Conservation (phyloP, 2,888 invertebrate genomes). For the Pachydiplax longipennis region DNA sequence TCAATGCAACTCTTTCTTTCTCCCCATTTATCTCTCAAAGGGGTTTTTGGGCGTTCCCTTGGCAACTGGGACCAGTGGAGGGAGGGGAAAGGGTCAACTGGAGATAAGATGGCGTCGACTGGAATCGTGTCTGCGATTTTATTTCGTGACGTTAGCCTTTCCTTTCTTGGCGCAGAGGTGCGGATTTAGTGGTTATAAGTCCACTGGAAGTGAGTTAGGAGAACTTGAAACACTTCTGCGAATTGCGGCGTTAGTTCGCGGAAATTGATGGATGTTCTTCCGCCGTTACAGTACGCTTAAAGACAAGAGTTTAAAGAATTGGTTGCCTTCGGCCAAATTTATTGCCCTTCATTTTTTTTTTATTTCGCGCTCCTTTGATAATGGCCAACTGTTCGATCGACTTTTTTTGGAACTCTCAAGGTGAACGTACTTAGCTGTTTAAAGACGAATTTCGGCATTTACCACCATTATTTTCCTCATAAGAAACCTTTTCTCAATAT, state of each 20-base stretch:
- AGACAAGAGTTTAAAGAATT: not conserved
- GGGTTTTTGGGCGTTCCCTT: slow-evolving; percentile 16
- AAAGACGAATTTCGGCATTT: too few species aligned
- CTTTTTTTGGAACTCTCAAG: too few species aligned
- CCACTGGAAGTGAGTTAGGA: not conserved
- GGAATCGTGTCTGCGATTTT: not conserved
- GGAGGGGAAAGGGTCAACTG: not conserved
- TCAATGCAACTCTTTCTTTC: not conserved
- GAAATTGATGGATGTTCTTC: not conserved
- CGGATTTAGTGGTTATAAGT: not conserved
- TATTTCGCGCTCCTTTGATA: too few species aligned
- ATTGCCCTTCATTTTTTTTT: not conserved
- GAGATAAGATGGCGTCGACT: slow-evolving; percentile 23
- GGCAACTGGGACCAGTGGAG: not conserved
- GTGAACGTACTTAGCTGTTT: too few species aligned
- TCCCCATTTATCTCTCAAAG: not conserved
- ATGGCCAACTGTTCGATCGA: too few species aligned
- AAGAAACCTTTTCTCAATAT: too few species aligned
- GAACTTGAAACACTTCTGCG: not conserved
- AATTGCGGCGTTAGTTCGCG: not conserved
- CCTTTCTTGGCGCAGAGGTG: not conserved
- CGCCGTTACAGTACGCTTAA: not conserved
- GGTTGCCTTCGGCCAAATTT: not conserved
- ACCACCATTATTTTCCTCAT: too few species aligned
- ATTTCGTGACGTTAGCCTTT: not conserved